A percentile compares a stretch with the other conserved stretches of the same genome.
Conservation (phyloP, 2,888 invertebrate species). For the Pandemis heparana region DNA sequence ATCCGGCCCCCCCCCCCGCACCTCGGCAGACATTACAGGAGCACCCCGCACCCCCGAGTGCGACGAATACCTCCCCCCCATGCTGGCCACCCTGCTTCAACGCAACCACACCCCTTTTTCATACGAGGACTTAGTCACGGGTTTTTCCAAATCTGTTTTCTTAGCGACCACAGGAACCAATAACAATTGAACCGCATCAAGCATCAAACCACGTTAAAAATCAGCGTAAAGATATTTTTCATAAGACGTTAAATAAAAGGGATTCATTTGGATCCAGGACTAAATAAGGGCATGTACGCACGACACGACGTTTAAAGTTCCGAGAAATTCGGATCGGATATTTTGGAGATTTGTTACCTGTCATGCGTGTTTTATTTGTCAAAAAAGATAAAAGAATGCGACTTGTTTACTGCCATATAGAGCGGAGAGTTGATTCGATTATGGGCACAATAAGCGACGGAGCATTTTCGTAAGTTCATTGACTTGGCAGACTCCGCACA, state of each 20-base stretch:
- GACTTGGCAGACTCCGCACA: slow-evolving; percentile 73
- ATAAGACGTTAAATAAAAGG: slow-evolving; percentile 13
- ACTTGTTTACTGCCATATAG: slow-evolving; percentile 76
- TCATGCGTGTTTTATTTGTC: slow-evolving; percentile 67
- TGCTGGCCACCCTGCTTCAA: slow-evolving; percentile 66
- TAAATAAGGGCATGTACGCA: slow-evolving; percentile 39
- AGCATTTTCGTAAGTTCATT: slow-evolving; percentile 83
- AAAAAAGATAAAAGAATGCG: slow-evolving; percentile 69
- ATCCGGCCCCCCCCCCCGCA: slow-evolving; percentile 64
- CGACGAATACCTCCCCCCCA: slow-evolving; percentile 61
- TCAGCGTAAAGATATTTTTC: slow-evolving; percentile 17
- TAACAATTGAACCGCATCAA: slow-evolving; percentile 44
- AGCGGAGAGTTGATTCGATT: slow-evolving; percentile 79
- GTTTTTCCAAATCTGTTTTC: slow-evolving; percentile 84
- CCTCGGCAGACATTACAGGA: slow-evolving; percentile 73
- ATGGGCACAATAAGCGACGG: slow-evolving; percentile 81
- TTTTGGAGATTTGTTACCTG: slow-evolving; percentile 59
- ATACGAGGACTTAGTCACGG: slow-evolving; percentile 78
- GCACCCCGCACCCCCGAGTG: slow-evolving; percentile 68
- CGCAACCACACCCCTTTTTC: slow-evolving; percentile 83
- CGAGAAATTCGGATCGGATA: slow-evolving; percentile 51
- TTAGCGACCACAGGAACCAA: slow-evolving; percentile 59
- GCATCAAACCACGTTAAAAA: slow-evolving; percentile 15
- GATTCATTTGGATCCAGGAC: slow-evolving; percentile 35
- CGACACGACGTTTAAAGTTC: slow-evolving; percentile 45